Evolutionary conservation across 2,888 invertebrate genomes (phyloP), one percentile per base, ranked within the genome.

Genomic region (Lumbricus terrestris): DNA sequence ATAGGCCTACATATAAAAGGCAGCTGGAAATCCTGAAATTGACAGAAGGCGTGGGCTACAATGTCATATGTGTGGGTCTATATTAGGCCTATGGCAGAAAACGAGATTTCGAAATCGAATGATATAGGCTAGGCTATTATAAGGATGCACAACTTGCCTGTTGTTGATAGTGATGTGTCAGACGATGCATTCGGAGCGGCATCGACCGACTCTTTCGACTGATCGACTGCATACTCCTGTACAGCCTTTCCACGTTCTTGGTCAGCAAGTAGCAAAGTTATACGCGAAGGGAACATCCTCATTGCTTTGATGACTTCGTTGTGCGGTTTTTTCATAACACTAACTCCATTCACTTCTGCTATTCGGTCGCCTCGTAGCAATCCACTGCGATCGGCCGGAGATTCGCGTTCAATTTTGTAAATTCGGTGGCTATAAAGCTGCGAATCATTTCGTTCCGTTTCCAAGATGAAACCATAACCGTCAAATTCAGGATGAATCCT

Each of bases 391-490:
- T 95, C 94, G 1, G 96, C 96, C n/a, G 96, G 95, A 0, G 95
- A 95, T 47, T 94, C 94, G 15, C 93, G 93, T 96, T 99, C 99
- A 91, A 99, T 98, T 95, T 98, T 98, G 82, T 99, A 98, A 94
- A 99, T 13, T 8, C 1, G 29, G 69, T 69, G 69, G 69, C n/a
- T 69, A n/a, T n/a, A n/a, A n/a, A 69, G n/a, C n/a, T n/a, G 69
- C n/a, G 4, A n/a, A n/a, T 11, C n/a, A n/a, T n/a, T n/a, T n/a
- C n/a, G 69, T n/a, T 69, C 16, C 13, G 4, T 47, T 23, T 47
- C 23, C 20, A 47, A 47, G 47, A 2, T 23, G 47, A 47, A 47
- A 47, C 47, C n/a, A n/a, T n/a, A n/a, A n/a, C n/a, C n/a, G 29
- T 29, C 16, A 69, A 69, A 69, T 69, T 8, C 69, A 6, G 69